Conservation (phyloP, 2,888 invertebrate species). For the Hyppa rectilinea region DNA sequence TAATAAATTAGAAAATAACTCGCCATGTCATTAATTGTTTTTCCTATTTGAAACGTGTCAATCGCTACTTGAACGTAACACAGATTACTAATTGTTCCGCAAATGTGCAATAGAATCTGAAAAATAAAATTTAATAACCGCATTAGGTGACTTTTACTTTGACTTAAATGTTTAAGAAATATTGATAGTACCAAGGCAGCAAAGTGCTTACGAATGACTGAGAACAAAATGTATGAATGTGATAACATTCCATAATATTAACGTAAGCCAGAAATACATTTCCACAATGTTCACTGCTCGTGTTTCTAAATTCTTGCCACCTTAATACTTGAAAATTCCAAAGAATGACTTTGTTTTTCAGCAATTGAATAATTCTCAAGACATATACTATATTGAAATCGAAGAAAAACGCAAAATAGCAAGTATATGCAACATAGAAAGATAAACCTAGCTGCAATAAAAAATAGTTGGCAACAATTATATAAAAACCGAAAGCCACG, state of each 20-base stretch:
- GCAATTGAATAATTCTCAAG: conserved; percentile 3
- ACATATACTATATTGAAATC: conserved; percentile 30
- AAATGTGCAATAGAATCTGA: conserved; percentile 3
- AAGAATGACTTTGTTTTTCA: conserved; percentile 26
- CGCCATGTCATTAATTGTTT: not conserved
- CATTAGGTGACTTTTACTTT: not conserved
- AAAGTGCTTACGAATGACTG: conserved; percentile 40
- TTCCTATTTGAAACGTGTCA: not conserved
- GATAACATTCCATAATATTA: conserved; percentile 46
- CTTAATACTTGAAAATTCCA: conserved; percentile 31
- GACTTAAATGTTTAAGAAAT: not conserved
- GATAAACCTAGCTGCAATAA: not conserved
- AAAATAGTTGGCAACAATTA: not conserved
- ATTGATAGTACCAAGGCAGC: not conserved
- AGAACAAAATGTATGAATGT: conserved; percentile 19
- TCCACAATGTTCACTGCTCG: not conserved
- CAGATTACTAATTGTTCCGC: not conserved
- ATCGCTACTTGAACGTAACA: not conserved
- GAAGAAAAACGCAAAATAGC: not conserved
- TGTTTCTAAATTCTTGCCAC: not conserved
- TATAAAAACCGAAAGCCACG: not conserved
- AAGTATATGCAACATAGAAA: not conserved
- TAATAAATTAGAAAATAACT: not conserved
- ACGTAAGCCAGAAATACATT: conserved; percentile 28
- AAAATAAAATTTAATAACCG: not conserved